Base-by-base conservation (phyloP, 2,888 invertebrate species). In the Drosophila lutescens region DNA sequence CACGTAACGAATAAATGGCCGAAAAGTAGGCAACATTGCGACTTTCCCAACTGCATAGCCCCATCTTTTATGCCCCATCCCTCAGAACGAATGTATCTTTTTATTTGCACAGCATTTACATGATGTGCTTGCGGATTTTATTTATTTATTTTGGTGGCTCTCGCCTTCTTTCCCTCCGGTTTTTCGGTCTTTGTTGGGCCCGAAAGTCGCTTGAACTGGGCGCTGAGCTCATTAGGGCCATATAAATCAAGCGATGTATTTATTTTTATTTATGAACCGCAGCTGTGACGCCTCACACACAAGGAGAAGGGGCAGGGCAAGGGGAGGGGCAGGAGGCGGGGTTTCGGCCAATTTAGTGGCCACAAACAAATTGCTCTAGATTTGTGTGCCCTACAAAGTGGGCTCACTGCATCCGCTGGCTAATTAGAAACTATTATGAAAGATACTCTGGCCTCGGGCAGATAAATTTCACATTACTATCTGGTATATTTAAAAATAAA, bases 101-200 rank as follows among this genome's bases (percentile, higher is more conserved):
- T 69, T 88, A 75, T 84, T 84, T 88, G 77, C 75, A 66, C 67
- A 80, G 77, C 77, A 84, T 85, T 86, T 77, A 80, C 88, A 88
- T 88, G 75, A 86, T 80, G 76, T 75, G 73, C 83, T 67, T 60
- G 56, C 57, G 76, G 57, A 75, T 67, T 69, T 60, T 63, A 66
- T 66, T 66, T 68, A 69, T 68, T 68, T 70, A 69, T 68, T 58
- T 70, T 70, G 70, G 59, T 46, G 68, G 70, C 60, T 57, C 51
- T 58, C 46, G 70, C 70, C 69, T 53, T 50, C 36, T 59, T 57
- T 53, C 62, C 30, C 46, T 57, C 38, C 41, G 43, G 62, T 53
- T 66, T 46, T 65, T 41, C 56, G 49, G 23, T 40, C 40, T 43
- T 46, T 32, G 53, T 20, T 10, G 23, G 46, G 36, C 34, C 68